These are phyloP conservation scores for Ophonus ardosiacus DNA, from an alignment of 2,888 invertebrate species.

Conservation along the genomic window DNA sequence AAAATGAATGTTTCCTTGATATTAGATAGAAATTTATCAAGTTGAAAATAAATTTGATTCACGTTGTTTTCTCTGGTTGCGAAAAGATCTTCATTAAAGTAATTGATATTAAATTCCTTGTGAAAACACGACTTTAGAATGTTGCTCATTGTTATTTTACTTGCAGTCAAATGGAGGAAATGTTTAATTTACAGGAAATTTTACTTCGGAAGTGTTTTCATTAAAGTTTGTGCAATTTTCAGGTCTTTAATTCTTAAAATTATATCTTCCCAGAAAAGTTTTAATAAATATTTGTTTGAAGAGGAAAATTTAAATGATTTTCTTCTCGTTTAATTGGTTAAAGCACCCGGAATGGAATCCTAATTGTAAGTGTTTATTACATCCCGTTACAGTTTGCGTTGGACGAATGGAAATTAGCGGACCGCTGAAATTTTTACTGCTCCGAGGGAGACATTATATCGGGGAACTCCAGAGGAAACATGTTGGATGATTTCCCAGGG, in stretches of 20 bases:
- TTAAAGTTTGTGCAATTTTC: slow-evolving; percentile 33
- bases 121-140: slow-evolving; percentile 30
- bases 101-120: slow-evolving; percentile 15
- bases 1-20: not conserved
- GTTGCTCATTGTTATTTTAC: slow-evolving; percentile 21
- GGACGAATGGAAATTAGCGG: not conserved
- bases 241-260: slow-evolving; percentile 15
- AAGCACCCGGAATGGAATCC: not conserved
- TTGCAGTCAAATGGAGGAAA: not conserved
- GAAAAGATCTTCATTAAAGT: slow-evolving; percentile 15
- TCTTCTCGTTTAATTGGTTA: not conserved
- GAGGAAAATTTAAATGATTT: not conserved
- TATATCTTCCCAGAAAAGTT: not conserved
- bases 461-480: not conserved
- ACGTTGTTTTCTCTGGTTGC: slow-evolving; percentile 1
- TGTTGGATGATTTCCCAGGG: not conserved
- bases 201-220: slow-evolving; percentile 32
- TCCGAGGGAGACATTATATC: not conserved
- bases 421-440: not conserved
- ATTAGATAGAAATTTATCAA: not conserved
- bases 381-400: not conserved
- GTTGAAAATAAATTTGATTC: slow-evolving; percentile 27
- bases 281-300: not conserved
- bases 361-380: not conserved
- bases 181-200: slow-evolving; percentile 39